These are phyloP conservation scores for Bombyx mori DNA, from an alignment of 1,140 invertebrate genomes.

Conservation along the genomic window ASM3026992v2 NC_085117.1:11337001-11337500, in stretches of 20 bases:
- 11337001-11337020: too few species aligned
- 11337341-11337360: conserved; percentile 2
- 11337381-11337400: conserved; percentile 18
- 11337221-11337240: conserved; percentile 31
- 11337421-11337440: conserved; percentile 57
- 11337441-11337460: conserved; percentile 52
- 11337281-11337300: not conserved
- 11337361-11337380: conserved; percentile 6
- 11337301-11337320: conserved; percentile 1
- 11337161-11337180: conserved; percentile 41
- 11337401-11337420: conserved; percentile 24
- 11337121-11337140: conserved; percentile 25
- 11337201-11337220: conserved; percentile 23
- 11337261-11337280: conserved; percentile 7
- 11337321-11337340: conserved; percentile 1
- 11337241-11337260: conserved; percentile 16
- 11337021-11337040: too few species aligned
- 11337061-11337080: not conserved
- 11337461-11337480: conserved; percentile 42
- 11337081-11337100: conserved; percentile 7
- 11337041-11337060: too few species aligned
- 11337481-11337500: conserved; percentile 31
- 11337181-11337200: conserved; percentile 43
- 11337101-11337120: conserved; percentile 52
- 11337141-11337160: conserved; percentile 41